phyloP scores from a whole-genome alignment of 1,140 invertebrate genomes.

The Drosophila littoralis region DNA sequence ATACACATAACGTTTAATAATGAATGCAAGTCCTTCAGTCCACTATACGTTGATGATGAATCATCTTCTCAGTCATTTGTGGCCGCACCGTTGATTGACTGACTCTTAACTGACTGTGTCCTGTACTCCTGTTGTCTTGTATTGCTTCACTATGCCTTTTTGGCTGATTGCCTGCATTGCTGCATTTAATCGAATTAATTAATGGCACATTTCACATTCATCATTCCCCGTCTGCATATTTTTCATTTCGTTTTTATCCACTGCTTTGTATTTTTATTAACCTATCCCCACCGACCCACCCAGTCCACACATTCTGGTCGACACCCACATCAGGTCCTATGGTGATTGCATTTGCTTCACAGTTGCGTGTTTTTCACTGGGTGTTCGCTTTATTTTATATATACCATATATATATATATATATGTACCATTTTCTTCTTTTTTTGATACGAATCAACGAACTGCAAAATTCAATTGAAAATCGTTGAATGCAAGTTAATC shows the following conservation, averaged over 20 bases:
- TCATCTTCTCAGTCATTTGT: slow-evolving; percentile 17
- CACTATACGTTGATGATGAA: slow-evolving; percentile 3
- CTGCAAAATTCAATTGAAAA: slow-evolving; percentile 82
- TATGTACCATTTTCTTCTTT: slow-evolving; percentile 40
- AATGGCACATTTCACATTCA: slow-evolving; percentile 81
- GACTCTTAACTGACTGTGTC: slow-evolving; percentile 29
- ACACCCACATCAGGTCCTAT: slow-evolving; percentile 25
- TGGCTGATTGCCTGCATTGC: slow-evolving; percentile 72
- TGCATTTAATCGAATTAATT: slow-evolving; percentile 81
- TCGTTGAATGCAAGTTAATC: slow-evolving; percentile 81
- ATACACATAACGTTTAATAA: background rate
- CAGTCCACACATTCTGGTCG: background rate
- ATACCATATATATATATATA: slow-evolving; percentile 14
- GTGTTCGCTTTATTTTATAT: slow-evolving; percentile 29
- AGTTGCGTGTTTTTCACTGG: slow-evolving; percentile 27
- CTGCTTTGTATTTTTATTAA: slow-evolving; percentile 58
- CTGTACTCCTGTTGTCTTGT: slow-evolving; percentile 5
- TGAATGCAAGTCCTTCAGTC: background rate
- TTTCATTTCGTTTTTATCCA: slow-evolving; percentile 55
- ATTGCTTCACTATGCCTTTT: slow-evolving; percentile 36
- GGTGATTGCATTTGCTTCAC: slow-evolving; percentile 68
- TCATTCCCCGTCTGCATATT: slow-evolving; percentile 72
- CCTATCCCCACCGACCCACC: slow-evolving; percentile 14
- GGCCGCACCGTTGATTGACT: slow-evolving; percentile 38
- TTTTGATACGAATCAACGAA: slow-evolving; percentile 78